Evolutionary conservation across 2,888 invertebrate genomes (phyloP), one percentile per base, ranked within the genome.

Genomic region (Tetrapedia diversipes): DNA sequence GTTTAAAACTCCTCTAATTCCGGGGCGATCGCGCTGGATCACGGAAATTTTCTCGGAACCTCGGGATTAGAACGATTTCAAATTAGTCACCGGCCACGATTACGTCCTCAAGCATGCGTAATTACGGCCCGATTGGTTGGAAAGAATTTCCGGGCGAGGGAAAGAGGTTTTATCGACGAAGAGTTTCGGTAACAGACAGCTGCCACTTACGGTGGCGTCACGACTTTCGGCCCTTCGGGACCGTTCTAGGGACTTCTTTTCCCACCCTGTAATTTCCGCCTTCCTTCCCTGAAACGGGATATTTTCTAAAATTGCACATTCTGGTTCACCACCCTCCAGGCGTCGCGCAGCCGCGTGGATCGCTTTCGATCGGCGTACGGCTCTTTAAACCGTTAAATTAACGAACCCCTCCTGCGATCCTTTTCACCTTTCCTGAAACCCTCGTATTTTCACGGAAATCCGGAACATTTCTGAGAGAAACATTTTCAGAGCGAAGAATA

Each of bases 221-320:
- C 83, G 78, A 81, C 34, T 76, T 73, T 77, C 57, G 78, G 80
- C 69, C 79, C 82, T 82, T 57, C 67, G 51, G 77, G 74, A 80
- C 70, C 74, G 67, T 78, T 68, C 80, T 71, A 82, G 84, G 76
- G 82, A 84, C 79, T 75, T 84, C 76, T 78, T 81, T 82, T 81
- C 67, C 79, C 74, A 89, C 84, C 89, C 89, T 89, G 86, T 89
- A 89, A 89, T 89, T 89, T 89, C 88, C 87, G 84, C 82, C 82
- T 87, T 82, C 82, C 82, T 87, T 82, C 82, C 84, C 85, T 86
- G 81, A 86, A 86, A 83, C 86, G 85, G 77, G 87, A 89, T 88
- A 87, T 88, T 90, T 89, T 82, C 83, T 84, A 87, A 89, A 89
- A 90, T 88, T 87, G 89, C 87, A 81, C 82, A 86, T 86, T 88